Percentiles rank a stretch among this genome's conserved stretches.
These are phyloP conservation scores for Mythimna loreyi DNA, from an alignment of 2,888 invertebrate species.

Conservation along the genomic window DNA sequence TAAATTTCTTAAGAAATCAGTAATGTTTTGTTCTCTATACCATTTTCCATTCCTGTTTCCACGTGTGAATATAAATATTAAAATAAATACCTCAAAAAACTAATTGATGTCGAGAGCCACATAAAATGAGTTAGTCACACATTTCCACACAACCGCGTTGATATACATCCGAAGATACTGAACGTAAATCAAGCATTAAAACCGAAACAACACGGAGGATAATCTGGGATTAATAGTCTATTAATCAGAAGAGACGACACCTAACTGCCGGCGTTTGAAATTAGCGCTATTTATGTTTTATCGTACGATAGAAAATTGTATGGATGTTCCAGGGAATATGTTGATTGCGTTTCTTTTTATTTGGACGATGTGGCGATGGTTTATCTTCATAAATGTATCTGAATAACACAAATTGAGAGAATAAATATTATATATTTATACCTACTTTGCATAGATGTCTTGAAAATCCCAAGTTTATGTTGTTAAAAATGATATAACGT, in stretches of 20 bases:
- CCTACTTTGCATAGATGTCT: too few species aligned
- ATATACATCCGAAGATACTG: conserved; percentile 55
- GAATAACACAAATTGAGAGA: too few species aligned
- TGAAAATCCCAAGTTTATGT: too few species aligned
- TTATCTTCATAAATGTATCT: too few species aligned
- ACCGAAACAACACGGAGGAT: conserved; percentile 70
- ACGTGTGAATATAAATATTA: too few species aligned
- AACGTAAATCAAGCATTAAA: conserved; percentile 69
- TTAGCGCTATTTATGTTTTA: conserved; percentile 61
- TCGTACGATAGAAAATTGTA: conserved; percentile 17
- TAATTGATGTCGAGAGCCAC: conserved; percentile 23
- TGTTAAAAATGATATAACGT: too few species aligned
- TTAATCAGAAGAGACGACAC: conserved; percentile 78
- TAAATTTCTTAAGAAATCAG: too few species aligned
- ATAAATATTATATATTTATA: too few species aligned
- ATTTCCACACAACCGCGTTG: conserved; percentile 33
- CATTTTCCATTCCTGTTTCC: too few species aligned
- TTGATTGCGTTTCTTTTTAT: conserved; percentile 5
- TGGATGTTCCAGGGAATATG: conserved; percentile 4
- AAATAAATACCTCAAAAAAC: not conserved
- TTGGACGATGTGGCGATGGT: not conserved
- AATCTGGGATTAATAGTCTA: conserved; percentile 79
- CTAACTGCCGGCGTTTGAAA: conserved; percentile 72
- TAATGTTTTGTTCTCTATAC: too few species aligned
- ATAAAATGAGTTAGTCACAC: conserved; percentile 49